phyloP scores from a whole-genome alignment of 2,113 vertebrate species.

The Silurus asotus region DNA sequence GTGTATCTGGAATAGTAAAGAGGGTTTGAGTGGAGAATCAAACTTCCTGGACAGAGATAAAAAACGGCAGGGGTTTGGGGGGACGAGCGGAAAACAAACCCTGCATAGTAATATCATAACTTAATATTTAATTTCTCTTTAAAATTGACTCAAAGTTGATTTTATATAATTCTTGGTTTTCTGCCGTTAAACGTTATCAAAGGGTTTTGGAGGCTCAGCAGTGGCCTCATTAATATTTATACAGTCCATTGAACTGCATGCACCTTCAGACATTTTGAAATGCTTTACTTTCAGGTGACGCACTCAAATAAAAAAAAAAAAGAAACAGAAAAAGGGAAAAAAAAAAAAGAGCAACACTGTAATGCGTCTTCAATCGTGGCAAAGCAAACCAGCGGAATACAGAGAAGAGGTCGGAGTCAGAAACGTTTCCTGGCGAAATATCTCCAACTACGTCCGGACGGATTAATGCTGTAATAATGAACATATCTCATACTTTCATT shows the following conservation, averaged over 20 bases:
- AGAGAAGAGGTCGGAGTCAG: neutral
- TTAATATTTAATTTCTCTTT: constrained; percentile 1
- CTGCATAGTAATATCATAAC: neutral
- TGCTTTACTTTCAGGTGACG: constrained; percentile 20
- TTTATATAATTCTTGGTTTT: constrained; percentile 19
- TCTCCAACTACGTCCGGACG: neutral
- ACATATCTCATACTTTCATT: neutral
- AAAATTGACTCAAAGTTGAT: neutral
- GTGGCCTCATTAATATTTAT: constrained; percentile 32
- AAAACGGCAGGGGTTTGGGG: neutral
- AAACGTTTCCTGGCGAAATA: neutral
- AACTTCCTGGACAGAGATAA: neutral
- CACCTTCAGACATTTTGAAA: constrained; percentile 22
- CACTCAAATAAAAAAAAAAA: neutral
- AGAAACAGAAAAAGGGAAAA: too few relatives aligned
- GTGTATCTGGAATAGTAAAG: neutral
- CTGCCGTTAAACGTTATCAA: neutral
- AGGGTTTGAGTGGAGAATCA: neutral
- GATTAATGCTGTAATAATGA: neutral
- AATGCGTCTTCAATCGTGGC: neutral
- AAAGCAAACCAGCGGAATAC: constrained; percentile 13
- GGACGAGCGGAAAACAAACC: neutral
- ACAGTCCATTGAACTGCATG: constrained; percentile 5
- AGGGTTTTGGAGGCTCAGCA: constrained; percentile 18
- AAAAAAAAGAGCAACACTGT: neutral